A percentile compares a stretch with the other conserved stretches of the same genome.
These are phyloP conservation scores for Thereva nobilitata DNA, from an alignment of 2,888 invertebrate genomes.

Conservation along the genomic window DNA sequence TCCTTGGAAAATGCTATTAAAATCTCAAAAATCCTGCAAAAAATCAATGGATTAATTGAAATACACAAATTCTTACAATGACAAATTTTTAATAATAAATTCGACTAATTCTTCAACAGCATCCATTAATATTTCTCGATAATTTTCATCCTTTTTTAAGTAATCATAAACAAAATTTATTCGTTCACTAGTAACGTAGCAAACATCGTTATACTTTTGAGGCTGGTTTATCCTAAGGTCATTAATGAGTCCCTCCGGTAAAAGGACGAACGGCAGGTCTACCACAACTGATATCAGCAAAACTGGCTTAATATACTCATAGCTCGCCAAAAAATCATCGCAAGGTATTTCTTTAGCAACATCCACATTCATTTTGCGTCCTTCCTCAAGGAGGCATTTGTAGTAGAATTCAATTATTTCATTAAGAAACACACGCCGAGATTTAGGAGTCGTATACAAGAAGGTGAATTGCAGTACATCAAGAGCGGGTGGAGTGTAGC, in stretches of 20 bases:
- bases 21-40: no score
- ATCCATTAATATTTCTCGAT: slow-evolving; percentile 24
- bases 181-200: slow-evolving; percentile 46
- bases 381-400: slow-evolving; percentile 53
- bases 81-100: no score
- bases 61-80: no score
- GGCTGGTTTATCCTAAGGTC: slow-evolving; percentile 46
- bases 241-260: slow-evolving; percentile 46
- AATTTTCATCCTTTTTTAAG: slow-evolving; percentile 20
- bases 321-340: slow-evolving; percentile 53
- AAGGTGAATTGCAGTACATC: slow-evolving; percentile 53
- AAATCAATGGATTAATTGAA: no score
- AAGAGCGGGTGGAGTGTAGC: slow-evolving; percentile 65
- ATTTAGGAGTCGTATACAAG: slow-evolving; percentile 37
- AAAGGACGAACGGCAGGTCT: slow-evolving; percentile 47
- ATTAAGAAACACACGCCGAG: background rate
- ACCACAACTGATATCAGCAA: slow-evolving; percentile 59
- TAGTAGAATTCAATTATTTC: slow-evolving; percentile 60
- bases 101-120: slow-evolving; percentile 30
- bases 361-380: slow-evolving; percentile 52
- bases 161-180: slow-evolving; percentile 29
- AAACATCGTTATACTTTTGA: slow-evolving; percentile 46
- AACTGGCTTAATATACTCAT: slow-evolving; percentile 57
- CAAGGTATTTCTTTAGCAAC: slow-evolving; percentile 54
- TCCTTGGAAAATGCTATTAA: no score